These are phyloP conservation scores for Morpho deidamia DNA, from an alignment of 2,888 invertebrate genomes.

Conservation along the genomic window DNA sequence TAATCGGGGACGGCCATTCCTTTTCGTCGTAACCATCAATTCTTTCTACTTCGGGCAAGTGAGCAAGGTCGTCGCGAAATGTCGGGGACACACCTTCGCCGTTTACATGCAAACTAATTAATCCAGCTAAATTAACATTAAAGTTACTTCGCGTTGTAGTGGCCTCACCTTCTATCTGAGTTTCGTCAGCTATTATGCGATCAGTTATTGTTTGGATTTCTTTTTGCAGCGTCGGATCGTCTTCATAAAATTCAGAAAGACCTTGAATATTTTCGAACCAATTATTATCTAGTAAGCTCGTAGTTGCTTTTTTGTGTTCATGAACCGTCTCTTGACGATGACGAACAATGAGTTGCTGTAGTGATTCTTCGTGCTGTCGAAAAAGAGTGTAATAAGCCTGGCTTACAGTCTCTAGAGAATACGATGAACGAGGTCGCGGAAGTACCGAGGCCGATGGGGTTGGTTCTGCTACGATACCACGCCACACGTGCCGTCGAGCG, in stretches of 20 bases:
- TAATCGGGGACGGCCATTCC: slow-evolving; percentile 70
- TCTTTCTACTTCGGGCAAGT: slow-evolving; percentile 49
- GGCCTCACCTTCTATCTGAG: slow-evolving; percentile 36
- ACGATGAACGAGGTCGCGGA: slow-evolving; percentile 57
- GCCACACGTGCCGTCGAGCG: slow-evolving; percentile 63
- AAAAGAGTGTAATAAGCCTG: slow-evolving; percentile 66
- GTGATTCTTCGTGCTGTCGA: slow-evolving; percentile 66
- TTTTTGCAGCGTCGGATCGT: slow-evolving; percentile 54
- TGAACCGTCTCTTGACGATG: slow-evolving; percentile 47
- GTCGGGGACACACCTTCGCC: slow-evolving; percentile 56
- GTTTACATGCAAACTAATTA: slow-evolving; percentile 56
- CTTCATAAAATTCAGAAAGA: slow-evolving; percentile 72
- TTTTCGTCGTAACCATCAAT: slow-evolving; percentile 54
- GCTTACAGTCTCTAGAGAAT: slow-evolving; percentile 64
- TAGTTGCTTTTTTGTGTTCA: slow-evolving; percentile 35
- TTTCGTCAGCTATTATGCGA: slow-evolving; percentile 48
- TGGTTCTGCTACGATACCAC: slow-evolving; percentile 43
- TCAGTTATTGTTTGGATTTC: slow-evolving; percentile 61
- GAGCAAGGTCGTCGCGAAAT: slow-evolving; percentile 45
- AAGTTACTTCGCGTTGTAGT: slow-evolving; percentile 41
- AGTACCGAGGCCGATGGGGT: slow-evolving; percentile 48
- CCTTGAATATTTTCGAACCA: slow-evolving; percentile 64
- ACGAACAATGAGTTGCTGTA: slow-evolving; percentile 60
- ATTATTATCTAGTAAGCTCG: slow-evolving; percentile 49
- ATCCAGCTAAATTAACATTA: slow-evolving; percentile 64